Evolutionary conservation across 2,888 invertebrate species (phyloP), one percentile per base, ranked within the genome.

Genomic region (Stegana nigrithorax): DNA sequence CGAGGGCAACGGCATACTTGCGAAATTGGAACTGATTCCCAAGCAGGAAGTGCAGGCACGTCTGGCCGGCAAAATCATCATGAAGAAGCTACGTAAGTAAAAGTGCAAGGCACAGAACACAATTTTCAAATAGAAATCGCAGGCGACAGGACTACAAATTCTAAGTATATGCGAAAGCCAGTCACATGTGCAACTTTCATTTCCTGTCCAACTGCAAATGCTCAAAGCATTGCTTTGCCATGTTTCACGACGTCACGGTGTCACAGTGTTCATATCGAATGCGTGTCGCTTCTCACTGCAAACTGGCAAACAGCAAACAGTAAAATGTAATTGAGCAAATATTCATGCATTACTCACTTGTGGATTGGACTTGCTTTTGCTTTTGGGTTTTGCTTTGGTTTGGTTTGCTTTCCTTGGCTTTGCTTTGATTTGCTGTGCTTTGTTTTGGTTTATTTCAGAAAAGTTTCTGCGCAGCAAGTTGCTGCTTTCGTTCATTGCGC

Each of bases 381-480:
- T n/a, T n/a, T n/a, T n/a, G n/a, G n/a, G n/a, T n/a, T n/a, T n/a
- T n/a, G n/a, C n/a, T n/a, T n/a, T n/a, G n/a, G n/a, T n/a, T n/a
- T n/a, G n/a, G n/a, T n/a, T n/a, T n/a, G n/a, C n/a, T n/a, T n/a
- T n/a, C n/a, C n/a, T n/a, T n/a, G n/a, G n/a, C n/a, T n/a, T n/a
- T n/a, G n/a, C n/a, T n/a, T n/a, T n/a, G n/a, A n/a, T n/a, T n/a
- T n/a, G n/a, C n/a, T n/a, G n/a, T n/a, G n/a, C n/a, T n/a, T n/a
- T n/a, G n/a, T n/a, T n/a, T n/a, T n/a, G n/a, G n/a, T n/a, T n/a
- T n/a, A 70, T 89, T 89, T 17, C 88, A 94, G 94, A 89, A 85
- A 92, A 93, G 86, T 90, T 92, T 80, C 88, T 94, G 71, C 91
- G 89, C 80, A 92, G 90, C 81, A 93, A 92, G 82, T 83, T 94